Conservation (phyloP, 1,140 invertebrate species). For the Thaumetopoea pityocampa region DNA sequence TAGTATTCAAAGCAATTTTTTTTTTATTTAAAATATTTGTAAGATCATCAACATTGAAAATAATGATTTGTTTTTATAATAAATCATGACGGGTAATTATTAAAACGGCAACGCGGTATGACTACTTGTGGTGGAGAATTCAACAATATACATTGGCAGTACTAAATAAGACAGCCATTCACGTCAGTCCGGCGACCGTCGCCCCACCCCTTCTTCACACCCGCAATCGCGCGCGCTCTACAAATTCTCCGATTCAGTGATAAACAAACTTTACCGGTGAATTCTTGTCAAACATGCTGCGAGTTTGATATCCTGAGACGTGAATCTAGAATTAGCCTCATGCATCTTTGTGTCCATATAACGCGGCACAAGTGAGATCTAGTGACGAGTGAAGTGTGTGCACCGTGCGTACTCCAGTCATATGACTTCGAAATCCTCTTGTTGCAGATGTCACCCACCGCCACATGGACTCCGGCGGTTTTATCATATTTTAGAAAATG, state of each 20-base stretch:
- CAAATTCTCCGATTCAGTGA: slow-evolving; percentile 55
- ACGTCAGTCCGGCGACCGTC: slow-evolving; percentile 19
- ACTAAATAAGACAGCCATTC: no score
- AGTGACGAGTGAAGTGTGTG: slow-evolving; percentile 23
- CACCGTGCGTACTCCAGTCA: slow-evolving; percentile 25
- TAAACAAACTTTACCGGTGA: slow-evolving; percentile 52
- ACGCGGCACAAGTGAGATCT: slow-evolving; percentile 60
- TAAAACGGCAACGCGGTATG: no score
- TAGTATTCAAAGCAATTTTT: no score
- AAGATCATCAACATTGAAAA: no score
- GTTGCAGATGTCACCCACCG: slow-evolving; percentile 69
- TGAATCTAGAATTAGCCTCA: slow-evolving; percentile 47
- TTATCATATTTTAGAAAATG: slow-evolving; percentile 73
- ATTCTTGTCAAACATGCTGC: slow-evolving; percentile 52
- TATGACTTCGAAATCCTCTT: slow-evolving; percentile 60
- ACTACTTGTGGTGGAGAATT: no score
- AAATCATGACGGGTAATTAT: no score
- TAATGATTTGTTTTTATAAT: no score
- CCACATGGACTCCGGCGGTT: slow-evolving; percentile 65
- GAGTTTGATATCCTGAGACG: slow-evolving; percentile 47
- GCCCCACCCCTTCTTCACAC: slow-evolving; percentile 6
- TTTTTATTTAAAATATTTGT: no score
- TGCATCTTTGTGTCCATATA: slow-evolving; percentile 55
- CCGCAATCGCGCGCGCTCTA: slow-evolving; percentile 31
- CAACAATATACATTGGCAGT: no score